Conservation (phyloP, 2,888 invertebrate species). For the Oxyteleia sp. region DNA sequence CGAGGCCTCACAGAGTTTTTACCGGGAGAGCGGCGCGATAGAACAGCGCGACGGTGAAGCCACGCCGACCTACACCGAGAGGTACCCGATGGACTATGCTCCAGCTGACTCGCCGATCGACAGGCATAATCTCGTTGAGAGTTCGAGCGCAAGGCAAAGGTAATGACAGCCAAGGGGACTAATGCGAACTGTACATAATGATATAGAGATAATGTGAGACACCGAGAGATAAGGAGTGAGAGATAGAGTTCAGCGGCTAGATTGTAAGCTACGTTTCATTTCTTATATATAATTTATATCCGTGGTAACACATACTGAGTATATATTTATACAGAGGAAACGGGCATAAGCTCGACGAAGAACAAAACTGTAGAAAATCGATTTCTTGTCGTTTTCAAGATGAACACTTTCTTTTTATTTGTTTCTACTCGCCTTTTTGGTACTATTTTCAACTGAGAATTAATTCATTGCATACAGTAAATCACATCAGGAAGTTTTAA, state of each 20-base stretch:
- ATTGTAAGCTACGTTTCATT: constrained; percentile 81
- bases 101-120: constrained; percentile 84
- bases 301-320: constrained; percentile 73
- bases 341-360: constrained; percentile 17
- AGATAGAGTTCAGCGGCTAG: constrained; percentile 79
- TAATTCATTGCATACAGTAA: background rate
- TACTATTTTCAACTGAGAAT: background rate
- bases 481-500: too few relatives aligned
- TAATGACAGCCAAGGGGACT: constrained; percentile 77
- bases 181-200: constrained; percentile 65
- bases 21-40: constrained; percentile 81
- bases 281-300: constrained; percentile 84
- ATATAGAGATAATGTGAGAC: constrained; percentile 80
- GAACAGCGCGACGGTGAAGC: constrained; percentile 83
- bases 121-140: constrained; percentile 86
- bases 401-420: background rate
- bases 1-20: constrained; percentile 85
- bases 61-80: constrained; percentile 82
- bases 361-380: background rate
- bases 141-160: constrained; percentile 85
- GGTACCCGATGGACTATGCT: constrained; percentile 84
- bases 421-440: constrained; percentile 10
- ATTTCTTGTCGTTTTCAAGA: constrained; percentile 2
- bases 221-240: too few relatives aligned
- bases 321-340: constrained; percentile 72